These are phyloP conservation scores for Isichthys henryi DNA, from an alignment of 2,113 vertebrate genomes.

Conservation along the genomic window DNA sequence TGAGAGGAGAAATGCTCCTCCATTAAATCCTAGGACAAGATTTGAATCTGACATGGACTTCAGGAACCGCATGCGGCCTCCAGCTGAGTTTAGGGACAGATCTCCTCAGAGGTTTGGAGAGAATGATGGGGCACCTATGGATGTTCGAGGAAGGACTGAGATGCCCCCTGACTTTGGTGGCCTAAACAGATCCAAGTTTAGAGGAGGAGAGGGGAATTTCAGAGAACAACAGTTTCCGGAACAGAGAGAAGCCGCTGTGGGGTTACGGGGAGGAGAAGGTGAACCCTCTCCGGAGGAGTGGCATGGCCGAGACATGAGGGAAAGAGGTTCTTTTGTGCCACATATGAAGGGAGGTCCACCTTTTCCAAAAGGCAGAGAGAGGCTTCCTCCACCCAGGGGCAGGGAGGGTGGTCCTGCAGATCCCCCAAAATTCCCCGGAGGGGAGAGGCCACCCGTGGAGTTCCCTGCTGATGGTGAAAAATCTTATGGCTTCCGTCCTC, in stretches of 20 bases:
- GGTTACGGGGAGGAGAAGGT: slow-evolving; percentile 56
- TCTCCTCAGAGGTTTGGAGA: slow-evolving; percentile 56
- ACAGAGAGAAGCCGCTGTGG: slow-evolving; percentile 42
- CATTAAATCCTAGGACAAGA: slow-evolving; percentile 54
- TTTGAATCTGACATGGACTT: slow-evolving; percentile 77
- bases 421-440: slow-evolving; percentile 45
- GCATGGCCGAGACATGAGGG: slow-evolving; percentile 49
- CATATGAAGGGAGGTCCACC: slow-evolving; percentile 31
- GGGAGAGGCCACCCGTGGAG: slow-evolving; percentile 32
- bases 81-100: slow-evolving; percentile 61
- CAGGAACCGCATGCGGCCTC: slow-evolving; percentile 70
- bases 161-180: slow-evolving; percentile 40
- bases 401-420: slow-evolving; percentile 43
- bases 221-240: slow-evolving; percentile 47
- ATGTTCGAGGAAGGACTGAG: slow-evolving; percentile 46
- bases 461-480: slow-evolving; percentile 31
- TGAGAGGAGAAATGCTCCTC: slow-evolving; percentile 69
- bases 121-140: slow-evolving; percentile 39
- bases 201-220: slow-evolving; percentile 31
- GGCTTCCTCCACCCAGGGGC: slow-evolving; percentile 39
- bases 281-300: slow-evolving; percentile 63
- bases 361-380: slow-evolving; percentile 35
- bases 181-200: slow-evolving; percentile 42
- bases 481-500: slow-evolving; percentile 20
- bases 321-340: slow-evolving; percentile 35